Base-by-base conservation (phyloP, 2,113 vertebrate genomes). In the Perca flavescens region DNA sequence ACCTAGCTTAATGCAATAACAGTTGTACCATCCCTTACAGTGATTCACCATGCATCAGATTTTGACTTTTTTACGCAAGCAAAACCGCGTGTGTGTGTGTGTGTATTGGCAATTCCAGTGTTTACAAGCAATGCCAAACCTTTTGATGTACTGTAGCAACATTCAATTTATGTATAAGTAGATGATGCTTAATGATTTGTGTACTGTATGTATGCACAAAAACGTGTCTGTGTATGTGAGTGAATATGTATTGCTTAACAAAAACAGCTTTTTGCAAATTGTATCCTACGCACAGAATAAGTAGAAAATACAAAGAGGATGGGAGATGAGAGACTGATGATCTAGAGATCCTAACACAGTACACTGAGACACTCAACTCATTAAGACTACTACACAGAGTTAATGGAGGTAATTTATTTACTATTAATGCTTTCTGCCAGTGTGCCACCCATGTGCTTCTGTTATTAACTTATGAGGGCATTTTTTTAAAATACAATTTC, bases 1-100 rank as follows among this genome's bases (percentile, higher is more conserved):
- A 58, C 46, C 61, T 17, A 68, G 15, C 15, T 31, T 83, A 64
- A 83, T 77, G 52, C 50, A 85, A 79, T 77, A 77, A 63, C 34
- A 34, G 52, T n/a, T 57, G 21, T 25, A 46, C 22, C 31, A 25
- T 50, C 34, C 28, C 15, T 77, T 47, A 28, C 34, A 66, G 58
- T 16, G 36, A 16, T 31, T 79, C 50, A 36, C 57, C 47, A 63
- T 63, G 28, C 53, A 53, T 69, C 28, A 25, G 21, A 34, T 60
- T 80, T 36, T 36, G 40, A 49, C 14, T 56, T 56, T 71, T 67
- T 43, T 53, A 31, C 2, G 17, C 25, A 65, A 34, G 60, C 58
- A 46, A 17, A 82, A 78, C 5, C 8, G 12, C 31, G 16, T 25
- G 13, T 60, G 28, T 49, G 8, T 57, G 60, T 9, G 8, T 53